These are phyloP conservation scores for Drosophila falleni DNA, from an alignment of 2,888 invertebrate species.

Conservation along the genomic window DNA sequence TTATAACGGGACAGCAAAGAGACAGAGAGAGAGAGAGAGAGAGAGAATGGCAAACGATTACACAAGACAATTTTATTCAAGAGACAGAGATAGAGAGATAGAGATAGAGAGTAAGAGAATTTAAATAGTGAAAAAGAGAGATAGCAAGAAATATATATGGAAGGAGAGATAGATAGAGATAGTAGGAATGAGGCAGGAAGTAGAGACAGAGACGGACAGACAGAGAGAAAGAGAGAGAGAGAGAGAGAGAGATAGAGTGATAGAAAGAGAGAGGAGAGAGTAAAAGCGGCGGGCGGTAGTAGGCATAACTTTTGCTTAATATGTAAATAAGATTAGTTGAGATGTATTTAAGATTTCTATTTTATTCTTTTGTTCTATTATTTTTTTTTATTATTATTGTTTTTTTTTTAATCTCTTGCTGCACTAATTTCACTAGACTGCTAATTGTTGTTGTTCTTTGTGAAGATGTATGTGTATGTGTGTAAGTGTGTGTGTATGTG, in stretches of 20 bases:
- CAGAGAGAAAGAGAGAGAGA: slow-evolving; percentile 26
- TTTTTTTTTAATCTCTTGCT: slow-evolving; percentile 39
- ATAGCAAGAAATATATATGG: slow-evolving; percentile 42
- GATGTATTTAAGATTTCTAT: slow-evolving; percentile 1
- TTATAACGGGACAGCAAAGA: slow-evolving; percentile 51
- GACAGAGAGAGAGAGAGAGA: no score
- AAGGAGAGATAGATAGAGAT: slow-evolving; percentile 42
- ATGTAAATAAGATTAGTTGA: slow-evolving; percentile 21
- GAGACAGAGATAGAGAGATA: slow-evolving; percentile 37
- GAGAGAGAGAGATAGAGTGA: slow-evolving; percentile 39
- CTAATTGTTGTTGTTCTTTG: slow-evolving; percentile 54
- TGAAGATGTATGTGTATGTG: slow-evolving; percentile 17
- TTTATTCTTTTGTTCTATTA: slow-evolving; percentile 2
- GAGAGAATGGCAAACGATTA: slow-evolving; percentile 56
- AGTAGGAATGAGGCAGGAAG: slow-evolving; percentile 31
- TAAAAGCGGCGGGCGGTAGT: slow-evolving; percentile 79
- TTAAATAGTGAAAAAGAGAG: slow-evolving; percentile 36
- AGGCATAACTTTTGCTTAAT: slow-evolving; percentile 77
- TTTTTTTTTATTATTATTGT: slow-evolving; percentile 16
- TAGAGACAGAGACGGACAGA: slow-evolving; percentile 43
- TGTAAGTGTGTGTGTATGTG: slow-evolving; percentile 16
- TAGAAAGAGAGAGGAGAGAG: slow-evolving; percentile 61
- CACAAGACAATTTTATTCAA: slow-evolving; percentile 52
- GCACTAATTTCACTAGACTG: slow-evolving; percentile 66
- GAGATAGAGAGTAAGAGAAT: slow-evolving; percentile 33